Percentiles rank a stretch among this genome's conserved stretches.
These are phyloP conservation scores for Amphiduros pacificus DNA, from an alignment of 2,888 invertebrate species.

Conservation along the genomic window DNA sequence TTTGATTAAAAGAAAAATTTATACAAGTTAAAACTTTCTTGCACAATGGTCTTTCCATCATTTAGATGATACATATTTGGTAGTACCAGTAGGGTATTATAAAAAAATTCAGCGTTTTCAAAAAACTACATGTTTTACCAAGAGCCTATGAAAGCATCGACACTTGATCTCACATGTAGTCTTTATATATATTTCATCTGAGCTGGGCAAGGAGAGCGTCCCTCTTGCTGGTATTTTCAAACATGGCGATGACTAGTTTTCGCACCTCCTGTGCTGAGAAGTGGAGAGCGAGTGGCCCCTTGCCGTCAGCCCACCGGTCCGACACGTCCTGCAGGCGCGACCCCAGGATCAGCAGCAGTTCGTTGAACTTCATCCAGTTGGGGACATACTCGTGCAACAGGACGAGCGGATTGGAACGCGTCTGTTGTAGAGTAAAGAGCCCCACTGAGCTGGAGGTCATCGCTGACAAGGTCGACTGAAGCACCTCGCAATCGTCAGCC, in stretches of 20 bases:
- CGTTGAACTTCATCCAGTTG: conserved; percentile 30
- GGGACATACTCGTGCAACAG: conserved; percentile 29
- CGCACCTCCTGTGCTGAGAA: conserved; percentile 28
- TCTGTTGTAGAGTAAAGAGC: conserved; percentile 17
- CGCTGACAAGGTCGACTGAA: conserved; percentile 19
- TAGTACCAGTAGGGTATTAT: too few relatives aligned
- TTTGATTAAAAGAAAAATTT: too few relatives aligned
- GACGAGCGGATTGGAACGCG: conserved; percentile 16
- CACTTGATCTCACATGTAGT: too few relatives aligned
- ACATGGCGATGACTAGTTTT: conserved; percentile 30
- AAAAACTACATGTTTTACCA: too few relatives aligned
- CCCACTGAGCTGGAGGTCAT: conserved; percentile 13
- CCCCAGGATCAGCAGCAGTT: conserved; percentile 23
- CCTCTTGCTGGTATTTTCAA: conserved; percentile 32
- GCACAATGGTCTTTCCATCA: too few relatives aligned
- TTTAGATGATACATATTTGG: too few relatives aligned
- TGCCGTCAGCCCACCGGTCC: conserved; percentile 36
- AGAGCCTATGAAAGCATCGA: too few relatives aligned
- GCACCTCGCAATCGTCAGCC: conserved; percentile 29
- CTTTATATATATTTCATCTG: too few relatives aligned
- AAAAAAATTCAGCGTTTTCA: too few relatives aligned
- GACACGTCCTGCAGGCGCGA: conserved; percentile 25
- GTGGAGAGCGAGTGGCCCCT: conserved; percentile 33
- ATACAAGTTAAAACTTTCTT: too few relatives aligned
- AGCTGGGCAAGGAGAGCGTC: conserved; percentile 27